Percentiles rank a stretch among this genome's conserved stretches.
Evolutionary conservation across 1,140 invertebrate genomes (phyloP).

Genomic region (Drosophila sp.): DNA sequence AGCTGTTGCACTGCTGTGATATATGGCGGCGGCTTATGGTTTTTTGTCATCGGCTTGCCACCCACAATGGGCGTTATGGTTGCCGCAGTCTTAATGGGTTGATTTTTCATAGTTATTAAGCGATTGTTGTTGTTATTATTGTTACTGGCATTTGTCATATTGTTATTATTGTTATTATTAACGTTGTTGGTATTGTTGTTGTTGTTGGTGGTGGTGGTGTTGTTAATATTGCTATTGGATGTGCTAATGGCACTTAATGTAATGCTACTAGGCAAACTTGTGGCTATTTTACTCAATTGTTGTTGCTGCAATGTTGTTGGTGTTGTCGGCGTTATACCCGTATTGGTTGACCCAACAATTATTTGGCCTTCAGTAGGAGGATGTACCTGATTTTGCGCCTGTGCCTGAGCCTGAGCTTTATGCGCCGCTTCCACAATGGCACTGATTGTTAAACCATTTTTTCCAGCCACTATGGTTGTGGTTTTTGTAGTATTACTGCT

Average conservation of each 20-base stretch:
- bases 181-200: constrained; percentile 43
- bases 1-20: constrained; percentile 79
- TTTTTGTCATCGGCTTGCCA: constrained; percentile 81
- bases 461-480: constrained; percentile 72
- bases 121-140: constrained; percentile 57
- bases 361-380: constrained; percentile 31
- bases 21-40: constrained; percentile 82
- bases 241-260: constrained; percentile 71
- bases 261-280: constrained; percentile 72
- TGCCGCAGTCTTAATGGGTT: constrained; percentile 69
- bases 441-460: constrained; percentile 79
- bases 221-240: constrained; percentile 29
- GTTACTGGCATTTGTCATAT: constrained; percentile 24
- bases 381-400: constrained; percentile 34
- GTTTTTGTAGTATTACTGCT: constrained; percentile 52
- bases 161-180: constrained; percentile 36
- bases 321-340: constrained; percentile 84
- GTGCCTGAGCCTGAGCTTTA: constrained; percentile 49
- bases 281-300: constrained; percentile 67
- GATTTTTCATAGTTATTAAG: constrained; percentile 65
- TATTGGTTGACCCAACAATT: constrained; percentile 86
- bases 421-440: constrained; percentile 75
- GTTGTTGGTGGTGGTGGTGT: constrained; percentile 23
- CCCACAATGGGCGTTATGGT: constrained; percentile 76
- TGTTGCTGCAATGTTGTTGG: constrained; percentile 56